Evolutionary conservation across 53 echinoderm and acorn worm genomes (phyloP).

Genomic region (Echinometra lucunter): DNA sequence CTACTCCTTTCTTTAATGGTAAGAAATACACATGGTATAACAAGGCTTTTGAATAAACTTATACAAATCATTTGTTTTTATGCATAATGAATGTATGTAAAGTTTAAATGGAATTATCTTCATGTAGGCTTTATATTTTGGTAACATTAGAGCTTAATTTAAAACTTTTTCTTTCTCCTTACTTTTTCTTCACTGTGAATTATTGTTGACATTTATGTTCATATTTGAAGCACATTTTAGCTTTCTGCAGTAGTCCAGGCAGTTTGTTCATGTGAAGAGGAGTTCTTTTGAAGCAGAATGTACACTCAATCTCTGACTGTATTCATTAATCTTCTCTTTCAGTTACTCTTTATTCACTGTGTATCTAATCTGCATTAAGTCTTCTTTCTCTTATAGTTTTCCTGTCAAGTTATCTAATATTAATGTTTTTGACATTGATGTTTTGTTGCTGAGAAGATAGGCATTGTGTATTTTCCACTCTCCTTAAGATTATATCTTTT

Average conservation of each 20-base stretch:
- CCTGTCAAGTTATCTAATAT: not conserved
- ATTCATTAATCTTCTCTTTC: not conserved
- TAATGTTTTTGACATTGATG: not conserved
- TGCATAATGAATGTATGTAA: not conserved
- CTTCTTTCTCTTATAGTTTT: not conserved
- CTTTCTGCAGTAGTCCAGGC: not conserved
- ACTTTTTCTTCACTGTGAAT: too few species aligned
- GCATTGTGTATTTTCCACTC: not conserved
- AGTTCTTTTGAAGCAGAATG: not conserved
- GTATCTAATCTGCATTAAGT: not conserved
- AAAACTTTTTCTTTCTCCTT: too few species aligned
- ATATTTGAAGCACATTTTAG: constrained; percentile 2
- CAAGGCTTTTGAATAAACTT: not conserved
- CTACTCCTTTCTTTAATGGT: constrained; percentile 10
- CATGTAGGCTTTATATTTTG: not conserved
- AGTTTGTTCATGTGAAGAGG: not conserved
- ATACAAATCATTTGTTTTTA: not conserved
- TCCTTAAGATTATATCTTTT: not conserved
- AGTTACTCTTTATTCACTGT: not conserved
- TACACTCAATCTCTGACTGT: not conserved
- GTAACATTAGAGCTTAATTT: not conserved
- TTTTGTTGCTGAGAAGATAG: not conserved
- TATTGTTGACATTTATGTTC: not conserved
- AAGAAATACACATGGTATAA: not conserved
- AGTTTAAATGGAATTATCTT: not conserved